phyloP scores from a whole-genome alignment of 2,888 invertebrate genomes.

The Tachina lurida region DNA sequence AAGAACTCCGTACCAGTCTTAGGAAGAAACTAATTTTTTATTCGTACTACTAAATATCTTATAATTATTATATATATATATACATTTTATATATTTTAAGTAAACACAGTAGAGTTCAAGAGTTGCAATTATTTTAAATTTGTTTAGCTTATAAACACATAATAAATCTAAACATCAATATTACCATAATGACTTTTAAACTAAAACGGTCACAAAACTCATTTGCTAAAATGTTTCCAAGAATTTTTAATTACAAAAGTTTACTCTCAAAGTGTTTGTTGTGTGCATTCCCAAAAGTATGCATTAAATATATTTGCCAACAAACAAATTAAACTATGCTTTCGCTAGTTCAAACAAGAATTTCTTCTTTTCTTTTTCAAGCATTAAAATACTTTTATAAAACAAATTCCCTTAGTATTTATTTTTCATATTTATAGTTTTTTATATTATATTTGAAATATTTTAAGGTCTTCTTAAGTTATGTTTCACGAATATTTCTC shows the following conservation, averaged over 20 bases:
- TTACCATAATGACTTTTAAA: neutral
- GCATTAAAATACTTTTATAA: conserved; percentile 28
- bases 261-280: conserved; percentile 2
- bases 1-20: too few species aligned
- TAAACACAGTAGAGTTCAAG: too few species aligned
- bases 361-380: neutral
- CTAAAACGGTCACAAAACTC: neutral
- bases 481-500: neutral
- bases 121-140: neutral
- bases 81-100: too few species aligned
- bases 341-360: neutral
- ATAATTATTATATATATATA: too few species aligned
- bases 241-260: conserved; percentile 53
- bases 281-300: conserved; percentile 41
- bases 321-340: conserved; percentile 5
- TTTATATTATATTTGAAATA: conserved; percentile 28
- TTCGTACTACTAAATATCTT: too few species aligned
- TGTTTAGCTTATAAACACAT: neutral
- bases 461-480: conserved; percentile 47
- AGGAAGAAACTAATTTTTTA: too few species aligned
- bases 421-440: neutral
- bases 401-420: conserved; percentile 15
- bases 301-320: conserved; percentile 7
- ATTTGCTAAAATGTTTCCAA: conserved; percentile 32
- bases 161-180: conserved; percentile 3